Evolutionary conservation across 2,797 vertebrate genomes (phyloP), one percentile per base, ranked within the genome.

Genomic region (Sebastes baramenuke): DNA sequence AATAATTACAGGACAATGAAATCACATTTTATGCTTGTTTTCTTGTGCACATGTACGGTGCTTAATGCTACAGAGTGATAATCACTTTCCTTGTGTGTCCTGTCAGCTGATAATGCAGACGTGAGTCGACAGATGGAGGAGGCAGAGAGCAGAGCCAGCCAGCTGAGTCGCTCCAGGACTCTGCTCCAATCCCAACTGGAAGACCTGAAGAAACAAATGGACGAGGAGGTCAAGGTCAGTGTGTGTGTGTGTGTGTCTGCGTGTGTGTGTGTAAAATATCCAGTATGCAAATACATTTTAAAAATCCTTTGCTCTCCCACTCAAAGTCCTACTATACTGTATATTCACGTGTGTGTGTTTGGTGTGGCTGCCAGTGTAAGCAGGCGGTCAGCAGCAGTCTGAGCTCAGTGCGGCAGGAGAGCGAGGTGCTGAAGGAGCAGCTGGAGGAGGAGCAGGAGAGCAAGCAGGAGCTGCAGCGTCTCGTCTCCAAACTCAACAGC

Each of bases 371-470:
- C 20, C 88, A 97, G 96, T 77, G 69, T 30, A 96, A 96, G 87
- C 92, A 83, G 71, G 79, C 77, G 3, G 24, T 93, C 42, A 61
- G 88, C 81, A 79, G 85, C 88, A 86, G 85, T 16, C 86, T 97
- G 88, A 84, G 85, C 58, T 87, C 87, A 0, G 67, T 75, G 49
- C 93, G 92, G 77, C 95, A 96, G 86, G 95, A 97, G 86, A 89
- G 89, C 16, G 95, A 96, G 68, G 92, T 88, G 34, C 85, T 97
- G 81, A 96, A 94, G 92, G 96, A 97, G 88, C 96, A 97, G 91
- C 93, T 97, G 82, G 96, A 97, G 81, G 96, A 97, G 86, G 96
- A 97, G 92, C 95, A 96, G 92, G 96, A 97, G 93, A 96, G 96
- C 90, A 97, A 96, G 85, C 93, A 94, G 82, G 96, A 97, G 91